Base-by-base conservation (phyloP, 2,113 vertebrate species). In the Apeltes quadracus region DNA sequence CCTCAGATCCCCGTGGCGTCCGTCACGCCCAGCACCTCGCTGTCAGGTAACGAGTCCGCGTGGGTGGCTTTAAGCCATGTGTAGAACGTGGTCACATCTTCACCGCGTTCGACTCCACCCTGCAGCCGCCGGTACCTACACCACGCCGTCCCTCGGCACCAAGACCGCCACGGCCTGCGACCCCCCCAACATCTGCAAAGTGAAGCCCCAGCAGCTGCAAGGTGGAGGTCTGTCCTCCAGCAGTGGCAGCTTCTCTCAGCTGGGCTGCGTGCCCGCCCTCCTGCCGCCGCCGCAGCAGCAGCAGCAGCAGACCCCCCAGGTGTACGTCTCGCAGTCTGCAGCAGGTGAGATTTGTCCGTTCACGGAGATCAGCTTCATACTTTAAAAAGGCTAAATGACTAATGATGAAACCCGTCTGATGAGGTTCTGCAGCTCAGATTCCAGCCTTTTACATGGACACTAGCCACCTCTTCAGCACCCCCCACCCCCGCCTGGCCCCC, bases 361-460 rank as follows among this genome's bases (percentile, higher is more conserved):
- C 9, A 3, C 1, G 3, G 44, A 48, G 2, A 20, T 46, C 22
- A n/a, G n/a, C 54, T 54, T 44, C 1, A 18, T 16, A 7, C 20
- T 20, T 12, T 56, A 27, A 6, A 14, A 6, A 14, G 44, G 22
- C 9, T 0, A 29, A 7, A 48, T 54, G 0, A 34, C 39, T 77
- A 16, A 70, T 25, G 7, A 65, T 48, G 25, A 14, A 10, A 36
- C 1, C 12, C n/a, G 4, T 61, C 0, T 70, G 1, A 78, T 5
- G 22, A 93, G 93, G 93, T 78, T 90, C 92, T 94, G 43, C 93
- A 94, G 96, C 96, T 89, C 98, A 98, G 88, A 98, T 98, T 76
- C 96, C 98, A 72, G 94, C 98, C 0, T 99, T 98, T 89, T 99
- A 99, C 62, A 97, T 99, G 97, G 98, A 99, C 85, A 98, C 97